These are phyloP conservation scores for Scolopax rusticola DNA, from an alignment of 2,797 vertebrate genomes.

Conservation along the genomic window DNA sequence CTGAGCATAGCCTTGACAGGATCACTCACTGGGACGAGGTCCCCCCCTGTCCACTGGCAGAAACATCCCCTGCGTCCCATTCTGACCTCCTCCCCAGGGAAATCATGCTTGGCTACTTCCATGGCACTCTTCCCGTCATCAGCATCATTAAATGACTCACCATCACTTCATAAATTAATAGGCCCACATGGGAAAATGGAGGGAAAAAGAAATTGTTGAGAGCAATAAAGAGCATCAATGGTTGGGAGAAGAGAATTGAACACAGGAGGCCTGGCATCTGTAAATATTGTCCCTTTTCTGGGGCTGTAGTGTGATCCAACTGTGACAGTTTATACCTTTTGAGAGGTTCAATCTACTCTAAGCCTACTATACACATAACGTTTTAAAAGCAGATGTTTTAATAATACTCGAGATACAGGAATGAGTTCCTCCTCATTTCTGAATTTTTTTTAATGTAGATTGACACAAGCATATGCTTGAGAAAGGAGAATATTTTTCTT, in stretches of 20 bases:
- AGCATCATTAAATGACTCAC: constrained; percentile 33
- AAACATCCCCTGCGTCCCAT: background rate
- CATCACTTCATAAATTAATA: constrained; percentile 54
- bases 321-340: background rate
- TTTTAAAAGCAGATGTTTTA: background rate
- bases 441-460: background rate
- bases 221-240: background rate
- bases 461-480: background rate
- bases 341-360: background rate
- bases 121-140: constrained; percentile 25
- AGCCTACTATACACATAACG: background rate
- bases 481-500: background rate
- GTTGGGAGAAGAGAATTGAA: constrained; percentile 24
- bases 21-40: background rate
- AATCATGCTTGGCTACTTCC: constrained; percentile 12
- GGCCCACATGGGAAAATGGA: constrained; percentile 33
- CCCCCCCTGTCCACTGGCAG: background rate
- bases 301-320: background rate
- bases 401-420: background rate
- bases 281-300: background rate
- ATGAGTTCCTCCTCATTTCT: background rate
- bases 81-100: background rate
- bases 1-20: background rate
- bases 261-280: background rate
- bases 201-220: constrained; percentile 7